phyloP scores from a whole-genome alignment of 2,888 invertebrate genomes.

The Erebia palarica region DNA sequence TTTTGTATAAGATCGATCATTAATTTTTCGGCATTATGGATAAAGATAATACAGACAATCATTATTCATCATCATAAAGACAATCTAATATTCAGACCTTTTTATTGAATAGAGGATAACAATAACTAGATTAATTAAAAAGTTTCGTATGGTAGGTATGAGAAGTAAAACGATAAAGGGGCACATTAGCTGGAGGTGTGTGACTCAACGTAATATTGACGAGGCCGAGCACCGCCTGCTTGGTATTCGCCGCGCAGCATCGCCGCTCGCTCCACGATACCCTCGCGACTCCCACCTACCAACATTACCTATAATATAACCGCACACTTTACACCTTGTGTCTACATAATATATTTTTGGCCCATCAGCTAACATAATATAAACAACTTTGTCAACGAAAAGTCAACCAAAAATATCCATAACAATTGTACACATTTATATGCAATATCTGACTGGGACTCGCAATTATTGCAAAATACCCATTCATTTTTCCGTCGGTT shows the following conservation, averaged over 20 bases:
- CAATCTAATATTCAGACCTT: too few relatives aligned
- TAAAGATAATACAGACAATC: too few relatives aligned
- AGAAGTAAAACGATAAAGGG: slow-evolving; percentile 57
- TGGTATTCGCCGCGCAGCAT: slow-evolving; percentile 64
- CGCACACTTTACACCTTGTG: slow-evolving; percentile 30
- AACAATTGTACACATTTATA: slow-evolving; percentile 39
- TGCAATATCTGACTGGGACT: slow-evolving; percentile 50
- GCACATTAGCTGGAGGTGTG: slow-evolving; percentile 62
- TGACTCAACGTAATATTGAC: slow-evolving; percentile 75
- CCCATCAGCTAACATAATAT: neutral
- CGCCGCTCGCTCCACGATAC: slow-evolving; percentile 53
- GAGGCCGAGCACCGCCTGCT: slow-evolving; percentile 55
- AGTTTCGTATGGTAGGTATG: slow-evolving; percentile 51
- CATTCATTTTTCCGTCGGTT: slow-evolving; percentile 72
- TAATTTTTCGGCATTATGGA: too few relatives aligned
- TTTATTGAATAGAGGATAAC: neutral
- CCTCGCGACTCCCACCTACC: slow-evolving; percentile 51
- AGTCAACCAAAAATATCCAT: slow-evolving; percentile 29
- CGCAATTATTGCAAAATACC: slow-evolving; percentile 73
- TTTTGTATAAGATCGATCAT: too few relatives aligned
- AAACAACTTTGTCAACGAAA: slow-evolving; percentile 13
- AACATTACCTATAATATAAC: slow-evolving; percentile 36
- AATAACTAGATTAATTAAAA: slow-evolving; percentile 44
- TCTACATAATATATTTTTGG: slow-evolving; percentile 7
- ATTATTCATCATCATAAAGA: too few relatives aligned